Percentiles rank a stretch among this genome's conserved stretches.
Conservation (phyloP, 35 echinoderm and acorn worm species). For the Ptychodera flava region DNA sequence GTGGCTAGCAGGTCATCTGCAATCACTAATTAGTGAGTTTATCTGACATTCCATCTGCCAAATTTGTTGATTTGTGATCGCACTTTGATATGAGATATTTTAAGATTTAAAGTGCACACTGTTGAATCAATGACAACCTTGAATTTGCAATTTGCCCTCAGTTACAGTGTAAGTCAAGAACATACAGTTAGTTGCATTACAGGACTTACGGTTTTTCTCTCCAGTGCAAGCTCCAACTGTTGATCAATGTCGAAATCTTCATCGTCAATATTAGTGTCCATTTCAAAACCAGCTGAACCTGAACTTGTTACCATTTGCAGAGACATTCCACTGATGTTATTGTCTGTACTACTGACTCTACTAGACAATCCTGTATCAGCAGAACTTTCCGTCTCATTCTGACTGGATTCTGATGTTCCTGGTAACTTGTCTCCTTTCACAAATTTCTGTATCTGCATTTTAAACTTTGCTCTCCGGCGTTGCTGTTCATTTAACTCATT, state of each 20-base stretch:
- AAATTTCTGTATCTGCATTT: background rate
- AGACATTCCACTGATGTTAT: background rate
- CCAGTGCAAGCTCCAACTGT: conserved; percentile 77
- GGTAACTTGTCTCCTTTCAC: background rate
- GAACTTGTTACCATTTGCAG: background rate
- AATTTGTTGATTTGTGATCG: too few species aligned
- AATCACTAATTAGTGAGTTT: too few species aligned
- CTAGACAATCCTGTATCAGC: too few species aligned
- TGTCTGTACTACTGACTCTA: conserved; percentile 3
- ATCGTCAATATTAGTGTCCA: background rate
- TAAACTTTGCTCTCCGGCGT: background rate
- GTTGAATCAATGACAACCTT: too few species aligned
- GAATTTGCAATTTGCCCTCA: background rate
- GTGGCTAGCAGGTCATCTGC: too few species aligned
- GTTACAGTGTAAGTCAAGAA: background rate
- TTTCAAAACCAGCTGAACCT: background rate
- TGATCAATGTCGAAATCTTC: conserved; percentile 74
- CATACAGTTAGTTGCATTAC: too few species aligned
- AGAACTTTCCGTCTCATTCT: background rate
- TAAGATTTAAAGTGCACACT: too few species aligned
- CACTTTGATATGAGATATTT: too few species aligned
- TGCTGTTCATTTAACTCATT: background rate
- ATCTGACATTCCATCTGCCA: too few species aligned
- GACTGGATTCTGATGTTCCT: background rate
- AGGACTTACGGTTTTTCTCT: conserved; percentile 79